These are phyloP conservation scores for Coregonus ussuriensis DNA, from an alignment of 2,797 vertebrate genomes.

Conservation along the genomic window DNA sequence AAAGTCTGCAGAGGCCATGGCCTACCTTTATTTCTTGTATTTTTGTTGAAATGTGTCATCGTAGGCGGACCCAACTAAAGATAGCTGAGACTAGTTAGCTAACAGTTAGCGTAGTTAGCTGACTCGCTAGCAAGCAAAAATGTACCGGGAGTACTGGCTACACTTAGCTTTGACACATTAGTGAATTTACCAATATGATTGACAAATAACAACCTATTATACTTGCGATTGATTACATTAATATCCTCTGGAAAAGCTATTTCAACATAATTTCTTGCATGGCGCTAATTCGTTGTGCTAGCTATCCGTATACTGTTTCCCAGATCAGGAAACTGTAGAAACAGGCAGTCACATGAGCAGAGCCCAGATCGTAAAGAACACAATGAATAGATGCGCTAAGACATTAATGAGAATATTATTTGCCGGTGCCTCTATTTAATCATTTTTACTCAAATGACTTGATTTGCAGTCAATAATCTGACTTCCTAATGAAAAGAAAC, in stretches of 20 bases:
- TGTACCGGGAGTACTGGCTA: conserved; percentile 17
- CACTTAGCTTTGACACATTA: conserved; percentile 39
- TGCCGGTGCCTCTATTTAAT: no score
- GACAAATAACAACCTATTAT: not conserved
- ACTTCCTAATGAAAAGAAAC: not conserved
- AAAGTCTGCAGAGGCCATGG: conserved; percentile 20
- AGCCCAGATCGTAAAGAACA: no score
- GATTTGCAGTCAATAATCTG: not conserved
- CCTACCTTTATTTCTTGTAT: conserved; percentile 70
- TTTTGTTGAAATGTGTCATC: conserved; percentile 65
- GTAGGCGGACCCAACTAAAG: conserved; percentile 33
- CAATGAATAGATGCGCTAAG: no score
- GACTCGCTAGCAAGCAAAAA: conserved; percentile 27
- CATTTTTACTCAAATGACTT: no score
- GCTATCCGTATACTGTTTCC: conserved; percentile 55
- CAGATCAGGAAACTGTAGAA: not conserved
- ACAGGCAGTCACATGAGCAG: no score
- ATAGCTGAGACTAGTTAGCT: not conserved
- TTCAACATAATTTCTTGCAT: conserved; percentile 33
- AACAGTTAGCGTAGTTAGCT: conserved; percentile 23
- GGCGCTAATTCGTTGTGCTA: conserved; percentile 48
- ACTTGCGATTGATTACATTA: conserved; percentile 17
- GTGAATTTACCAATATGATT: conserved; percentile 9
- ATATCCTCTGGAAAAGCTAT: conserved; percentile 4
- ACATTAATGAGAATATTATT: not conserved